These are phyloP conservation scores for Phania funesta DNA, from an alignment of 2,888 invertebrate genomes.

Conservation along the genomic window DNA sequence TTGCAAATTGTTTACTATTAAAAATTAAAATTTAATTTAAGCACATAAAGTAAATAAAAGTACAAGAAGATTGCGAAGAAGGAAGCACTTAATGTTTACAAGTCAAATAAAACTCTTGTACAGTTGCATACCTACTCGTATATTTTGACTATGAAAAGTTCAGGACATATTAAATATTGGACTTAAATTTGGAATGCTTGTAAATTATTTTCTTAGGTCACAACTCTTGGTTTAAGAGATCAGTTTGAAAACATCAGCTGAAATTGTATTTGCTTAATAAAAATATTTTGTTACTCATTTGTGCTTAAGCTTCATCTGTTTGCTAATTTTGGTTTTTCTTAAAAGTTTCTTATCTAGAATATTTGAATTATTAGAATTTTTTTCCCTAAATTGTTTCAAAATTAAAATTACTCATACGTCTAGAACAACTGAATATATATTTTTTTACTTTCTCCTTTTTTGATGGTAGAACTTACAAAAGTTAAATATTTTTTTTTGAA, in stretches of 20 bases:
- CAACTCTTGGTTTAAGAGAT: too few species aligned
- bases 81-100: too few species aligned
- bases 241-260: too few species aligned
- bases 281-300: too few species aligned
- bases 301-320: background rate
- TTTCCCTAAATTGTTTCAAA: background rate
- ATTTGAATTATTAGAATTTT: background rate
- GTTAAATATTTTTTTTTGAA: background rate
- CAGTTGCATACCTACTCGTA: too few species aligned
- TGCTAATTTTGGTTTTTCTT: background rate
- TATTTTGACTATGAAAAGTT: too few species aligned
- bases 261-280: too few species aligned
- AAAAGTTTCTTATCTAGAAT: background rate
- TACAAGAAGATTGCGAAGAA: background rate
- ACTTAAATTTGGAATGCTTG: too few species aligned
- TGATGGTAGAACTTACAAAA: too few species aligned
- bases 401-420: background rate
- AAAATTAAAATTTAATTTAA: slow-evolving; percentile 46
- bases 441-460: background rate
- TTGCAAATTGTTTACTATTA: slow-evolving; percentile 29
- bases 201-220: too few species aligned
- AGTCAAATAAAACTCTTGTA: too few species aligned
- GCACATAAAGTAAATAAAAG: background rate
- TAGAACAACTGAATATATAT: background rate
- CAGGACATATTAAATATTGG: too few species aligned